Evolutionary conservation across 1,140 invertebrate genomes (phyloP), one percentile per base, ranked within the genome.

Genomic region (Rhyacophila brunnea): DNA sequence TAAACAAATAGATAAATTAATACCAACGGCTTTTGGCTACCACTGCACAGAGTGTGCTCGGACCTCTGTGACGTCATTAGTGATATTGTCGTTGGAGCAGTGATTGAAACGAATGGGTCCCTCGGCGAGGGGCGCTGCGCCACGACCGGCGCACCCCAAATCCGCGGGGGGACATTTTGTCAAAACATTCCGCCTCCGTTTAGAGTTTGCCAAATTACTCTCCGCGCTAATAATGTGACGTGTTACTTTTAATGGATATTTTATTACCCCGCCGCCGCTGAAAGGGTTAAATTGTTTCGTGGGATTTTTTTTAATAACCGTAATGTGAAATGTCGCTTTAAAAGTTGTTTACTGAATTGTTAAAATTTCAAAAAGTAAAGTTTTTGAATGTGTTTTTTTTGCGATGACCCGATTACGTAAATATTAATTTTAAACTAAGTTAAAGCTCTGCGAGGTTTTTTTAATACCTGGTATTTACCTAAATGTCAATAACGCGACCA

Each of bases 51-150:
- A 23, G 34, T 23, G 38, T 40, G 49, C 35, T 51, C 35, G 35
- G 35, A 40, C 49, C 49, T 38, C 18, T 18, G 49, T 42, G 49
- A 51, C 49, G 49, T 51, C 49, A 51, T 51, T 51, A 51, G 49
- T 35, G 35, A 13, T 28, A 13, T 19, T 17, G 34, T 20, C 17
- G 49, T 35, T 23, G 49, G 49, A 35, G 36, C 49, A 40, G 49
- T 42, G 49, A 51, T 51, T 51, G 49, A 51, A 51, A 51, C 42
- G 38, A 51, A 51, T 51, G 38, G 23, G 38, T 51, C 49, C 49
- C 49, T 35, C 5, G 19, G 23, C 35, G 36, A 13, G 13, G 11
- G 36, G 13, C 11, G 7, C 28, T n/a, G 17, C 34, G 14, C n/a
- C 18, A 20, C 34, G 35, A 18, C 14, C 36, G 36, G 3, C 13